Conservation (phyloP, 2,888 invertebrate genomes). For the Nomada fabriciana region DNA sequence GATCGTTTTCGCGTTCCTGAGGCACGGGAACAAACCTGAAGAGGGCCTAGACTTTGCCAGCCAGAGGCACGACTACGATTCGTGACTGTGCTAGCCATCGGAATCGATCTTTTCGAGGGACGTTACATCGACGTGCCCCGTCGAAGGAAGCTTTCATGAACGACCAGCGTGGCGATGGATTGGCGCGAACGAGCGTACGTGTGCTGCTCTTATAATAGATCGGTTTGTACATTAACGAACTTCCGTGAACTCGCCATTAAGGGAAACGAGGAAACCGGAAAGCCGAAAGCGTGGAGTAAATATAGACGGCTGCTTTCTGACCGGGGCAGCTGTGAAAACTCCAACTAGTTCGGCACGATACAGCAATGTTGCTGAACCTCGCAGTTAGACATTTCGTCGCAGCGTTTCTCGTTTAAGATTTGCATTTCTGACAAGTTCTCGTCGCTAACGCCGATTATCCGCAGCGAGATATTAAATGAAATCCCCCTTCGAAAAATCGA, state of each 20-base stretch:
- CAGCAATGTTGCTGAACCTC: constrained; percentile 10
- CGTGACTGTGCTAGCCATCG: constrained; percentile 67
- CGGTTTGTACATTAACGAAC: constrained; percentile 68
- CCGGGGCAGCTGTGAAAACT: constrained; percentile 71
- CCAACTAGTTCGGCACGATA: constrained; percentile 42
- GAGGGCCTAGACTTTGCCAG: constrained; percentile 41
- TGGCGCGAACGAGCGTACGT: neutral
- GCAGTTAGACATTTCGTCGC: neutral
- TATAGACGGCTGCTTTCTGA: constrained; percentile 69
- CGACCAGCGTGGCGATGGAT: constrained; percentile 1
- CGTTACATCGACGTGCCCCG: constrained; percentile 8
- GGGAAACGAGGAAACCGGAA: constrained; percentile 72
- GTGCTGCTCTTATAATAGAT: constrained; percentile 68
- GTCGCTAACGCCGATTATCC: too few species aligned
- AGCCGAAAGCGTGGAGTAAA: constrained; percentile 68
- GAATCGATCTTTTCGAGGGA: constrained; percentile 42
- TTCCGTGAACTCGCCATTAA: constrained; percentile 70
- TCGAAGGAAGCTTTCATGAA: neutral
- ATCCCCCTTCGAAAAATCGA: too few species aligned
- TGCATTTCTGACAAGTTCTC: too few species aligned
- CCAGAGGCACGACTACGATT: constrained; percentile 67
- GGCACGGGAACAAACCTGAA: constrained; percentile 61
- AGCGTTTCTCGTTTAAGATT: too few species aligned
- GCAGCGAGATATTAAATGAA: too few species aligned
- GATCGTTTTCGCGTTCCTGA: constrained; percentile 75